These are phyloP conservation scores for Eriosoma lanigerum DNA, from an alignment of 1,140 invertebrate genomes.

Conservation along the genomic window DNA sequence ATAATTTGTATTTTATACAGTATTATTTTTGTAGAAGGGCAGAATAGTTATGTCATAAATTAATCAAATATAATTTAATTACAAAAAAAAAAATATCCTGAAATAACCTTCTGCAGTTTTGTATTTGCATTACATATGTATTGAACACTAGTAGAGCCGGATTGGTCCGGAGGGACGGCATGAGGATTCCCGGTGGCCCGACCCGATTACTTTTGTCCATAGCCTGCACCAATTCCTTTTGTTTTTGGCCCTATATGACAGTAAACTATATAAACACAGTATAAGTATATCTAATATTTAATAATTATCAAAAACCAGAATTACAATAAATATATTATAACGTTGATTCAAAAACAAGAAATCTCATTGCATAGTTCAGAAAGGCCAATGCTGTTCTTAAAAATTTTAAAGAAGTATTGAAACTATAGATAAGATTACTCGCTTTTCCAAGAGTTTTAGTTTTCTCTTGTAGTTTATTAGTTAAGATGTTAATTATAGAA, in stretches of 20 bases:
- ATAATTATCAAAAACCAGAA: neutral
- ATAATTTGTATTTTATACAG: too few relatives aligned
- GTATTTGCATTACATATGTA: constrained; percentile 1
- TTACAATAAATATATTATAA: constrained; percentile 7
- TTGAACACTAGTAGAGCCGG: constrained; percentile 13
- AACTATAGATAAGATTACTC: neutral
- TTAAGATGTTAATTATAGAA: neutral
- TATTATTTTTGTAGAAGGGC: too few relatives aligned
- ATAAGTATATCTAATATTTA: neutral
- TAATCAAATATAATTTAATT: too few relatives aligned
- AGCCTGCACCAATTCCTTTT: neutral
- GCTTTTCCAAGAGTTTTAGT: constrained; percentile 11
- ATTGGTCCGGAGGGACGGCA: too few relatives aligned
- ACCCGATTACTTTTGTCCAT: neutral
- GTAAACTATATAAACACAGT: neutral
- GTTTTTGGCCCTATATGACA: neutral
- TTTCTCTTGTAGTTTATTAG: neutral
- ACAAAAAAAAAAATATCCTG: constrained; percentile 41
- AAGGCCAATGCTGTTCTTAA: neutral
- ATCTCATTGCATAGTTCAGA: neutral
- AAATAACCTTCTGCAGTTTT: constrained; percentile 11
- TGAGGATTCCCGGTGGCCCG: too few relatives aligned
- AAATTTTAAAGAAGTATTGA: neutral
- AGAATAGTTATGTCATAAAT: too few relatives aligned
- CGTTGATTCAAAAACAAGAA: constrained; percentile 9